Base-by-base conservation (phyloP, 2,888 invertebrate species). In the Crocallis elinguaria region DNA sequence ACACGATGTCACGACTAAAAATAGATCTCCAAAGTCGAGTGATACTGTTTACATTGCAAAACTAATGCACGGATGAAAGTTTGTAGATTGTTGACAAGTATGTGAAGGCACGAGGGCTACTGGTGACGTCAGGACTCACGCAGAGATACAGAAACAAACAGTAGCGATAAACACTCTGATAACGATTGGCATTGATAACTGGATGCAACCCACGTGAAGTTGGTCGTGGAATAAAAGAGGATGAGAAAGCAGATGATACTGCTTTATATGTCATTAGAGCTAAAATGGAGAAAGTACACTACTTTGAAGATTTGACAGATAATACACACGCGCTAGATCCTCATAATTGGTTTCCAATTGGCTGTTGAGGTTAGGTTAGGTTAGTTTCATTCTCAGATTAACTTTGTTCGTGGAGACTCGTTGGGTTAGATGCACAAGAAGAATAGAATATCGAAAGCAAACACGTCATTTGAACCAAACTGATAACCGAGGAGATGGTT, bases 81-180 rank as follows among this genome's bases (percentile, higher is more conserved):
- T 59, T 44, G 48, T 33, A 33, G 49, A 57, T 59, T 41, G 50
- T 39, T 49, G 60, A 60, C 60, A 61, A 61, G 46, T 56, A 39
- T n/a, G 30, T 14, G 12, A 12, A 54, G 56, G 57, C 67, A 60
- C 62, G 62, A 53, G 51, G 37, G 46, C 56, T 59, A 56, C 39
- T 48, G 45, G 57, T 85, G 84, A 87, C 85, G 86, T 86, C 85
- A 82, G 59, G 53, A 54, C 46, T 62, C 69, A 81, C 85, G 84
- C 80, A 82, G 80, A 82, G 81, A 84, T 84, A 85, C 76, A 84
- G 84, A 81, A 82, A 84, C 86, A 85, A 84, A 84, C 86, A 85
- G 86, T 81, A 81, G 86, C 82, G 88, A 87, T 88, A 87, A 79
- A 71, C 65, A 68, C 62, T 64, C 59, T 77, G 86, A 88, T 87